Evolutionary conservation across 2,797 vertebrate genomes (phyloP).

Genomic region (Todus mexicanus): DNA sequence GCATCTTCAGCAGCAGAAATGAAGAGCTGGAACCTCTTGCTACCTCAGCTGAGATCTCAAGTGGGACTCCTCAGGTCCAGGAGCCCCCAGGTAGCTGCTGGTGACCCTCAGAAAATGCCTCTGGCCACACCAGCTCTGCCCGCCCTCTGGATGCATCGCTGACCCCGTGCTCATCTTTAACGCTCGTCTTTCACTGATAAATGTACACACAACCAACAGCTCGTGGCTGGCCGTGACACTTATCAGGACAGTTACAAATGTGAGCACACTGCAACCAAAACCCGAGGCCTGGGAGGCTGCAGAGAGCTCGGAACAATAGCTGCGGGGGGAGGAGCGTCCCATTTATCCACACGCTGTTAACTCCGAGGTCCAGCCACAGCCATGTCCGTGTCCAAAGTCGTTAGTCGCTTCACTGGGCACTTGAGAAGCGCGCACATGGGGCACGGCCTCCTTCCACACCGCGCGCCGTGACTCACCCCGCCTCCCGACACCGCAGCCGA

Average conservation of each 20-base stretch:
- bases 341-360: neutral
- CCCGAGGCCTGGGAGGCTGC: neutral
- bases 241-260: neutral
- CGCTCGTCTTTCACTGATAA: accelerated
- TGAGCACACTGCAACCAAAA: neutral
- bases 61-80: neutral
- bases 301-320: neutral
- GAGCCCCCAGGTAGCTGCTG: neutral
- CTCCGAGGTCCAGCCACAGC: neutral
- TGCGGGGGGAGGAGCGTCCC: neutral
- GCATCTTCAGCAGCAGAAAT: neutral
- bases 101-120: accelerated
- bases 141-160: neutral
- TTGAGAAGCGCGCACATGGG: neutral
- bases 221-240: accelerated
- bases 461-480: neutral
- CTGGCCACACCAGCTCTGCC: neutral
- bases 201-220: accelerated
- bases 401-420: neutral
- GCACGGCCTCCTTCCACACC: accelerated
- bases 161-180: neutral
- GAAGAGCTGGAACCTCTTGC: neutral
- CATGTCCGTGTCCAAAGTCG: neutral
- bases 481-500: neutral
- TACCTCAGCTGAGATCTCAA: accelerated